Evolutionary conservation across 2,888 invertebrate genomes (phyloP).

Genomic region (Gisinianus flammeolus): DNA sequence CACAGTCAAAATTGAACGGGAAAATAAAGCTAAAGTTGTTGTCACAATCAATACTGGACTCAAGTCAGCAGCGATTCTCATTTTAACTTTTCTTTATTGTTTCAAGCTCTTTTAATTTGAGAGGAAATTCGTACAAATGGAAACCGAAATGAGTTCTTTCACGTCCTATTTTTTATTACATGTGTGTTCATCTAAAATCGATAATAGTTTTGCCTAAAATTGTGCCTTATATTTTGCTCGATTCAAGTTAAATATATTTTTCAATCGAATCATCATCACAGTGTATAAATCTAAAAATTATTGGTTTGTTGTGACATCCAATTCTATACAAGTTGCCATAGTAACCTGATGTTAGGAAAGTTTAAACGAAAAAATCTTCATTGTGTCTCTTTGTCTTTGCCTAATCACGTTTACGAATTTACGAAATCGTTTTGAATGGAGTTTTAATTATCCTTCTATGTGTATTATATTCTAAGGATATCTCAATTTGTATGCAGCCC

Average conservation of each 20-base stretch:
- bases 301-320: not conserved
- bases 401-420: too few species aligned
- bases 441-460: not conserved
- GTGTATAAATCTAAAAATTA: not conserved
- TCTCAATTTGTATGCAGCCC: too few species aligned
- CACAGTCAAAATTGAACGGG: not conserved
- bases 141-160: too few species aligned
- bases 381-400: not conserved
- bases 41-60: not conserved
- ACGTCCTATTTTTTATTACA: too few species aligned
- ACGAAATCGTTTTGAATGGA: not conserved
- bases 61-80: not conserved
- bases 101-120: not conserved
- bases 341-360: slow-evolving; percentile 5
- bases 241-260: too few species aligned
- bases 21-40: not conserved
- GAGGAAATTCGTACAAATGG: too few species aligned
- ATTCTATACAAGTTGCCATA: slow-evolving; percentile 10
- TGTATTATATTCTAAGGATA: too few species aligned
- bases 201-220: not conserved
- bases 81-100: not conserved
- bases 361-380: not conserved
- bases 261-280: not conserved
- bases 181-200: too few species aligned
- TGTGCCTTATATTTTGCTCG: slow-evolving; percentile 1